Evolutionary conservation across 2,797 vertebrate species (phyloP).

Genomic region (Pseudochaenichthys georgianus): DNA sequence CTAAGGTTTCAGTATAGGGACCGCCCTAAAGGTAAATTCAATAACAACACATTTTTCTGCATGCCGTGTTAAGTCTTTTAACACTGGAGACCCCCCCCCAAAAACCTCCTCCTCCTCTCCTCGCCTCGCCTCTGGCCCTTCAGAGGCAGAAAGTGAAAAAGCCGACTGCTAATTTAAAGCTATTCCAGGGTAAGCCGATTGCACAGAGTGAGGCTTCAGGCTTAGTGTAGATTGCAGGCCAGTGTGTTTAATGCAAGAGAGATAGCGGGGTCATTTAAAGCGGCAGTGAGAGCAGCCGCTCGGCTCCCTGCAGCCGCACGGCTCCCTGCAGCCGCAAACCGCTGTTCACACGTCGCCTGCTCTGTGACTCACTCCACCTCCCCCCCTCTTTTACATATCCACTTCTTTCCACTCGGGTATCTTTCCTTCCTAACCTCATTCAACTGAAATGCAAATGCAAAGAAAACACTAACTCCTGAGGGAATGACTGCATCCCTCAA

Average conservation of each 20-base stretch:
- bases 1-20: slow-evolving; percentile 56
- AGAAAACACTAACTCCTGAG: slow-evolving; percentile 22
- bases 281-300: slow-evolving; percentile 64
- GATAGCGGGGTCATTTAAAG: slow-evolving; percentile 79
- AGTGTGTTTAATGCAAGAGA: slow-evolving; percentile 73
- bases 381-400: not conserved
- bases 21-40: slow-evolving; percentile 64
- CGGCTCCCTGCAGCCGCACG: slow-evolving; percentile 25
- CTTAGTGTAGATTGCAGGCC: slow-evolving; percentile 78
- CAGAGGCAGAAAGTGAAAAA: slow-evolving; percentile 73
- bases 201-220: slow-evolving; percentile 72
- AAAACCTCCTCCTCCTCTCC: not conserved
- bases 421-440: not conserved
- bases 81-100: slow-evolving; percentile 18
- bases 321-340: slow-evolving; percentile 33
- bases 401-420: slow-evolving; percentile 7
- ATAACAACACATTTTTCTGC: slow-evolving; percentile 64
- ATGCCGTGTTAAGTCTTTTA: slow-evolving; percentile 54
- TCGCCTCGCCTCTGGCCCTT: slow-evolving; percentile 58
- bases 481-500: slow-evolving; percentile 1
- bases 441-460: slow-evolving; percentile 26
- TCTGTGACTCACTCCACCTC: not conserved
- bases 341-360: slow-evolving; percentile 36
- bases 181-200: slow-evolving; percentile 80
- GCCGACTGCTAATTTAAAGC: slow-evolving; percentile 75